Conservation (phyloP, 1,140 invertebrate species). For the Orussus abietinus region DNA sequence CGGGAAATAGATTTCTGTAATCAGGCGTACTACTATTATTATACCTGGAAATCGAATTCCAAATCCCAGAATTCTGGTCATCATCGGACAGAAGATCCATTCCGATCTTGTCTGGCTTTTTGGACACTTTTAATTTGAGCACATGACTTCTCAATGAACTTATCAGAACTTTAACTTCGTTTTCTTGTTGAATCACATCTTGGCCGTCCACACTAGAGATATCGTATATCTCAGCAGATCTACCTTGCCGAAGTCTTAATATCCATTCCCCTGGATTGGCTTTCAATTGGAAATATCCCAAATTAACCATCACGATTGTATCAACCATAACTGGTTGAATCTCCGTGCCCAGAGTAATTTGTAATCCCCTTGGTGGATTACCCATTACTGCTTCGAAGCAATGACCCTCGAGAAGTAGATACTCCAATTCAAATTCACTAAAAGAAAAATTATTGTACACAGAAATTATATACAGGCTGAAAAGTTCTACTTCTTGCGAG, state of each 20-base stretch:
- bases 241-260: constrained; percentile 80
- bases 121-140: constrained; percentile 84
- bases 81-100: constrained; percentile 83
- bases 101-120: constrained; percentile 81
- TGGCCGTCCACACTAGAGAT: constrained; percentile 62
- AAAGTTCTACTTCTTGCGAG: not conserved
- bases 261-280: constrained; percentile 96
- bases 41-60: constrained; percentile 92
- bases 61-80: constrained; percentile 71
- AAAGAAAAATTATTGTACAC: constrained; percentile 29
- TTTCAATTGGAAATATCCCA: constrained; percentile 97
- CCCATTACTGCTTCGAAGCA: constrained; percentile 91
- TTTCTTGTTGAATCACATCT: constrained; percentile 57
- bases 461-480: constrained; percentile 4
- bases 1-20: not conserved
- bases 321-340: constrained; percentile 76
- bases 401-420: constrained; percentile 81
- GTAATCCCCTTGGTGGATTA: constrained; percentile 92
- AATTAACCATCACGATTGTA: constrained; percentile 99
- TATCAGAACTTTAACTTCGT: constrained; percentile 80
- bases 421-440: constrained; percentile 73
- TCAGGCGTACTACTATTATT: not conserved
- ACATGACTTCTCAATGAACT: constrained; percentile 87
- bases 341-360: constrained; percentile 90
- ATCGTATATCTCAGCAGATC: constrained; percentile 92